phyloP scores from a whole-genome alignment of 2,888 invertebrate species.

The Poecilobothrus nobilitatus region DNA sequence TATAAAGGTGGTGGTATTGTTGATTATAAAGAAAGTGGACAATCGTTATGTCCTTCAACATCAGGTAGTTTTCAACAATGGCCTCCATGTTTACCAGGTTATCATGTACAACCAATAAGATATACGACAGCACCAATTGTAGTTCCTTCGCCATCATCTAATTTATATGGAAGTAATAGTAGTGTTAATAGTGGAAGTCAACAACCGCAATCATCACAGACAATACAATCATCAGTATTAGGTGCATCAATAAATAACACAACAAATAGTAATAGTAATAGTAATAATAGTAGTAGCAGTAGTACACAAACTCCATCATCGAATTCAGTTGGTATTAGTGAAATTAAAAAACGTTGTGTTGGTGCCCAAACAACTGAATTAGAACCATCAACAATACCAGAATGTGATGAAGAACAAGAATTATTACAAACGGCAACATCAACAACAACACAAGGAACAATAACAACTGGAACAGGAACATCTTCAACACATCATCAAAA shows the following conservation, averaged over 20 bases:
- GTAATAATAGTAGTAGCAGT: constrained; percentile 30
- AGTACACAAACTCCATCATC: constrained; percentile 19
- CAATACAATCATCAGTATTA: constrained; percentile 18
- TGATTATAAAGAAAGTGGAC: constrained; percentile 18
- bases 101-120: constrained; percentile 40
- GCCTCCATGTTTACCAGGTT: constrained; percentile 49
- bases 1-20: constrained; percentile 49
- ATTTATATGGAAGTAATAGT: constrained; percentile 20
- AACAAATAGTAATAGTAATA: constrained; percentile 34
- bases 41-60: constrained; percentile 25
- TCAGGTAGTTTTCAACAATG: constrained; percentile 46
- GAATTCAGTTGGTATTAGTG: constrained; percentile 27
- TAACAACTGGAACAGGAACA: constrained; percentile 21
- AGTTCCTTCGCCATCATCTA: constrained; percentile 24
- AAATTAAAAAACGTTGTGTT: constrained; percentile 48
- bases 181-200: constrained; percentile 26
- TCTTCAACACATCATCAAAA: constrained; percentile 19
- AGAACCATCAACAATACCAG: constrained; percentile 44
- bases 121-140: constrained; percentile 31
- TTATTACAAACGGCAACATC: constrained; percentile 12
- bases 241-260: constrained; percentile 17
- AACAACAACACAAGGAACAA: constrained; percentile 23
- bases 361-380: constrained; percentile 52
- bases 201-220: constrained; percentile 14
- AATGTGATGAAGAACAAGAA: constrained; percentile 45